A percentile compares a stretch with the other conserved stretches of the same genome.
These are phyloP conservation scores for Lerista edwardsae DNA, from an alignment of 2,797 vertebrate genomes.

Conservation along the genomic window DNA sequence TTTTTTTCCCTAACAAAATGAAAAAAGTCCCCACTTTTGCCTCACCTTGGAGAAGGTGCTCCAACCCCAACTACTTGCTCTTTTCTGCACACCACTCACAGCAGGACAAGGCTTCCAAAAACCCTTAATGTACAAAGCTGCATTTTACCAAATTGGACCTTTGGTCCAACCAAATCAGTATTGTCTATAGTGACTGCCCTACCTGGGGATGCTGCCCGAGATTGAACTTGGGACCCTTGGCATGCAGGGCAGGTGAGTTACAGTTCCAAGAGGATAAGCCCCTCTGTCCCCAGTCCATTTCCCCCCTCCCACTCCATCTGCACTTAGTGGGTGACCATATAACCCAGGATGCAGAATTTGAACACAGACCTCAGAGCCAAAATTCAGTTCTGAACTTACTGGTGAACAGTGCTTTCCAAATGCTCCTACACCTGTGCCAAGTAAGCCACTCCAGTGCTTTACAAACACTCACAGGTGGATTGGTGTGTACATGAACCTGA, in stretches of 20 bases:
- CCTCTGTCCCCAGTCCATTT: background rate
- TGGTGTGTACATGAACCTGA: too few relatives aligned
- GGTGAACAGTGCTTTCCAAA: background rate
- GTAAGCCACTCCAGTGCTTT: background rate
- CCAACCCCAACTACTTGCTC: background rate
- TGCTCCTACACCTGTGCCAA: background rate
- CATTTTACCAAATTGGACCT: background rate
- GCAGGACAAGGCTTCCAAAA: background rate
- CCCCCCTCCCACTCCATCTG: background rate
- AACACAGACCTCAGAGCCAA: background rate
- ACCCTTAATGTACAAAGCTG: background rate
- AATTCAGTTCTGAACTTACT: too few relatives aligned
- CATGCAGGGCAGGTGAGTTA: background rate
- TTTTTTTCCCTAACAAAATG: background rate
- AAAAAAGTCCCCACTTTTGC: background rate
- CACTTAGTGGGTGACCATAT: too few relatives aligned
- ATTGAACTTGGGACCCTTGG: background rate
- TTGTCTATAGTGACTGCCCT: background rate
- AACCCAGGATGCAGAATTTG: background rate
- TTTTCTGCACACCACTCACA: background rate
- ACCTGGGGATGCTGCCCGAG: background rate
- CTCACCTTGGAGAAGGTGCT: background rate
- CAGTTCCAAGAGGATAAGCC: too few relatives aligned
- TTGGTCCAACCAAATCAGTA: background rate
- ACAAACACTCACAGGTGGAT: background rate